These are phyloP conservation scores for Noctua comes DNA, from an alignment of 2,888 invertebrate species.

Conservation along the genomic window DNA sequence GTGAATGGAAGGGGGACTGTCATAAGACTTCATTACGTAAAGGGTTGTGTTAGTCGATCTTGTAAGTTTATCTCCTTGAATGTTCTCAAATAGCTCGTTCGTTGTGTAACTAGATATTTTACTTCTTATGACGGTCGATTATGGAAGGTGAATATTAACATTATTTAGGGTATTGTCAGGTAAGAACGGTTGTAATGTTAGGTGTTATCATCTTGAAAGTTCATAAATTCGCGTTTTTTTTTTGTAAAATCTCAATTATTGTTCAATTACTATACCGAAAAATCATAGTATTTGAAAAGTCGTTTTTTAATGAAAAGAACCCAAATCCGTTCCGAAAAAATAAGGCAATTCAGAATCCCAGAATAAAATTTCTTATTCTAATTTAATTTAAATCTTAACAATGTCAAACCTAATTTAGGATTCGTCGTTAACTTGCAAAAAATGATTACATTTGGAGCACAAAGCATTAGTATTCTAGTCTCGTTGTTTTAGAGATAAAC, in stretches of 20 bases:
- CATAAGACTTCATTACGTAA: conserved; percentile 52
- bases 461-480: conserved; percentile 60
- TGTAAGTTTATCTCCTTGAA: conserved; percentile 39
- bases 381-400: conserved; percentile 56
- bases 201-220: background rate
- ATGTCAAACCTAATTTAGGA: conserved; percentile 50
- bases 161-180: background rate
- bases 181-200: background rate
- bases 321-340: background rate
- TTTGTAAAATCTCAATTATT: background rate
- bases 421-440: conserved; percentile 53
- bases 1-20: conserved; percentile 12
- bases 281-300: background rate
- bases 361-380: conserved; percentile 35
- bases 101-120: conserved; percentile 12
- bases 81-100: conserved; percentile 38
- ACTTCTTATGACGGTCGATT: conserved; percentile 14
- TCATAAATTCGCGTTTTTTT: background rate
- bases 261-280: background rate
- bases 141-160: background rate
- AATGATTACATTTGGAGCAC: conserved; percentile 61
- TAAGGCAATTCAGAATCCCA: conserved; percentile 11
- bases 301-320: background rate
- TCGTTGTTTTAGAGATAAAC: conserved; percentile 52
- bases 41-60: conserved; percentile 40